A percentile compares a stretch with the other conserved stretches of the same genome.
These are phyloP conservation scores for Micrasema longulum DNA, from an alignment of 1,140 invertebrate species.

Conservation along the genomic window DNA sequence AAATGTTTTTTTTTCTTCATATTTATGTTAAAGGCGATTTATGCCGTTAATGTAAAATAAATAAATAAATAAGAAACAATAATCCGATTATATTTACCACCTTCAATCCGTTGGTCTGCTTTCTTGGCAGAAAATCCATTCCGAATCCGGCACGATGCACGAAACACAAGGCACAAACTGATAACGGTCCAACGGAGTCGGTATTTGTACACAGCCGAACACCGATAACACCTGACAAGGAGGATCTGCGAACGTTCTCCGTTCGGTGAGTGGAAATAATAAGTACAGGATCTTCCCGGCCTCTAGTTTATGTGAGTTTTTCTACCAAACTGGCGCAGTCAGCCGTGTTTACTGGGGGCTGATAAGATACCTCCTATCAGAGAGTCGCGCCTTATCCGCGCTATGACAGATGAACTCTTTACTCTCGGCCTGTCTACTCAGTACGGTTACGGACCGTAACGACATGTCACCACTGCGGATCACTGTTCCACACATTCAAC, in stretches of 20 bases:
- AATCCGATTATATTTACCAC: constrained; percentile 3
- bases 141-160: not conserved
- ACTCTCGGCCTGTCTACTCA: not conserved
- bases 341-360: not conserved
- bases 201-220: not conserved
- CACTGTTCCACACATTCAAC: not conserved
- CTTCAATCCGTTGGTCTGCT: constrained; percentile 18
- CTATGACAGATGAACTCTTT: constrained; percentile 3
- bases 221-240: not conserved
- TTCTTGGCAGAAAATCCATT: constrained; percentile 14
- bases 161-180: constrained; percentile 7
- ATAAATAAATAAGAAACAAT: no score
- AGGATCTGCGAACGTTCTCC: not conserved
- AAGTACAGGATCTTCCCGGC: not conserved
- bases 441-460: not conserved
- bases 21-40: no score
- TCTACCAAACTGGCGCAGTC: not conserved
- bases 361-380: not conserved
- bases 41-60: no score
- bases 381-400: not conserved
- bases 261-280: not conserved
- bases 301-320: constrained; percentile 3
- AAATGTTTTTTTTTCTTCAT: no score
- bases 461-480: not conserved
- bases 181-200: constrained; percentile 1